These are phyloP conservation scores for Neodiprion lecontei DNA, from an alignment of 1,140 invertebrate species.

Conservation along the genomic window DNA sequence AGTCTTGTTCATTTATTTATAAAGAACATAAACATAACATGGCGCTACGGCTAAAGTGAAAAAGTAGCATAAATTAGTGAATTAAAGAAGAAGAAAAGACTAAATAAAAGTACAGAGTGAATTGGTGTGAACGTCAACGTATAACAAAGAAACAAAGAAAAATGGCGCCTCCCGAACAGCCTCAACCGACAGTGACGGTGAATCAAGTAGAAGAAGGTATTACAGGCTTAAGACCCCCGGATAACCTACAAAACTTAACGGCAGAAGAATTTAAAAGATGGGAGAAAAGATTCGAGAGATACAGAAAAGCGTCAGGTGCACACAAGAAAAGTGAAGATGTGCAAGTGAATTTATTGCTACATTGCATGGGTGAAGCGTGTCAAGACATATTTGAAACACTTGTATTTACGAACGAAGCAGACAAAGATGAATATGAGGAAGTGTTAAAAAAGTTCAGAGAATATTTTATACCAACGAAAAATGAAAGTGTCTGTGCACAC, in stretches of 20 bases:
- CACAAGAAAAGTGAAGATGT: conserved; percentile 20
- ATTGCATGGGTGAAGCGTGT: conserved; percentile 29
- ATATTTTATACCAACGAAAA: too few relatives aligned
- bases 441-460: too few relatives aligned
- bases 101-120: too few relatives aligned
- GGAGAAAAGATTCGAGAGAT: conserved; percentile 23
- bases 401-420: conserved; percentile 14
- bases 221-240: background rate
- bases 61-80: too few relatives aligned
- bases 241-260: conserved; percentile 5
- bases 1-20: too few relatives aligned
- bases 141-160: too few relatives aligned
- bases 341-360: conserved; percentile 30
- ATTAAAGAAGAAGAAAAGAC: too few relatives aligned
- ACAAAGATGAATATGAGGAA: conserved; percentile 12
- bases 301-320: conserved; percentile 22
- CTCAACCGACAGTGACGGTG: too few relatives aligned
- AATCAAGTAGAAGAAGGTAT: too few relatives aligned
- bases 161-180: too few relatives aligned
- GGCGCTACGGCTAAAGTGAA: conserved; percentile 19
- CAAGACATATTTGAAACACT: conserved; percentile 34
- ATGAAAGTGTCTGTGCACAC: too few relatives aligned
- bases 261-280: conserved; percentile 17
- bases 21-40: conserved; percentile 11
- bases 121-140: too few relatives aligned